A percentile compares a stretch with the other conserved stretches of the same genome.
These are phyloP conservation scores for Eriocheir sinensis DNA, from an alignment of 1,140 invertebrate genomes.

Conservation along the genomic window DNA sequence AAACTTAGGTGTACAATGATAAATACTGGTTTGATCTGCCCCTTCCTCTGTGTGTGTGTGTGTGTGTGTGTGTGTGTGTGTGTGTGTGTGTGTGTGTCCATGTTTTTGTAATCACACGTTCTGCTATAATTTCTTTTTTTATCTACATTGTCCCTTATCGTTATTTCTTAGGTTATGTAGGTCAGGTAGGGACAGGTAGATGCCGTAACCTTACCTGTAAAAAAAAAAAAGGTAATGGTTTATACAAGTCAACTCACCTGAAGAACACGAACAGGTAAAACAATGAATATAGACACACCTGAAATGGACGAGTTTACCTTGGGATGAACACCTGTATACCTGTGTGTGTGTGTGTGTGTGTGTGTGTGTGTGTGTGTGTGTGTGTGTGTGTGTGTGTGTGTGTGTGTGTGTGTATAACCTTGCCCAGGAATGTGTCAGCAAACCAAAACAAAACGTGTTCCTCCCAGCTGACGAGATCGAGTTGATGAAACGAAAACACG, in stretches of 20 bases:
- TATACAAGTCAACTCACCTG: not conserved
- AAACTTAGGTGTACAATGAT: no score
- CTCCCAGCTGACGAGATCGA: not conserved
- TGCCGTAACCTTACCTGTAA: not conserved
- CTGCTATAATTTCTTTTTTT: no score
- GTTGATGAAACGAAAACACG: not conserved
- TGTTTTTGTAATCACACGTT: no score
- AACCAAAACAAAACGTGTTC: slow-evolving; percentile 13
- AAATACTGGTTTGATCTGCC: no score
- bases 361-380: not conserved
- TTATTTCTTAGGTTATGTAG: not conserved
- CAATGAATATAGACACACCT: no score
- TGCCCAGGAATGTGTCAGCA: not conserved
- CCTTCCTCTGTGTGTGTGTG: no score
- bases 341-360: slow-evolving; percentile 14
- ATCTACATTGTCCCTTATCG: no score
- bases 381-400: slow-evolving; percentile 14
- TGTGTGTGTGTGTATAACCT: not conserved
- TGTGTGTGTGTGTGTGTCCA: no score
- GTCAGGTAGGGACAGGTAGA: not conserved
- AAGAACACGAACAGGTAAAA: not conserved
- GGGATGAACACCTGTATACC: no score
- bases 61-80: no score
- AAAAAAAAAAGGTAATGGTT: not conserved
- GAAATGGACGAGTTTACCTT: not conserved